Conservation (phyloP, 2,797 vertebrate species). For the Malurus splendens region DNA sequence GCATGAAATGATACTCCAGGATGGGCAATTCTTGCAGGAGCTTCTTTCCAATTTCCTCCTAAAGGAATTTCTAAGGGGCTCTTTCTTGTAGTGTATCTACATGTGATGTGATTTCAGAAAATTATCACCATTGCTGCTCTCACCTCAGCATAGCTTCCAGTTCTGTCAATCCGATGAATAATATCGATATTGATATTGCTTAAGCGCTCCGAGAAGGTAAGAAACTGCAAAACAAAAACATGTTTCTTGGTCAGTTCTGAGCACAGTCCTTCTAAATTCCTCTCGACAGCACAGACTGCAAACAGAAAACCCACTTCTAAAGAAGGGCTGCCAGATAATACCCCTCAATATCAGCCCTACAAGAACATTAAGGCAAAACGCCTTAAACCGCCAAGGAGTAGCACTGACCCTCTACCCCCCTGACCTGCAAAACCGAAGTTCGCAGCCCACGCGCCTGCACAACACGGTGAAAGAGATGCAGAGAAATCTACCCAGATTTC, state of each 20-base stretch:
- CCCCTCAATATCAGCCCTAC: rapidly evolving
- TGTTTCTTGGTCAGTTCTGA: not conserved
- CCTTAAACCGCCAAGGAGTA: rapidly evolving
- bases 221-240: conserved; percentile 78
- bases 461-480: rapidly evolving
- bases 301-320: not conserved
- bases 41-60: not conserved
- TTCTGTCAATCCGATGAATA: conserved; percentile 94
- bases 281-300: rapidly evolving
- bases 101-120: not conserved
- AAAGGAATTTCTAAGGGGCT: not conserved
- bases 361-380: not conserved
- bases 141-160: conserved; percentile 88
- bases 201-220: conserved; percentile 94
- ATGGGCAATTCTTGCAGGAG: not conserved
- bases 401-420: rapidly evolving
- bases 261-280: not conserved
- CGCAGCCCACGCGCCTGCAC: rapidly evolving
- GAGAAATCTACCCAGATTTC: not conserved
- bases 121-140: not conserved
- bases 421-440: rapidly evolving
- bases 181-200: conserved; percentile 93
- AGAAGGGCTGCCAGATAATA: rapidly evolving
- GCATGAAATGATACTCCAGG: rapidly evolving
- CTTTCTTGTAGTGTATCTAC: rapidly evolving